These are phyloP conservation scores for Anolis carolinensis DNA, from an alignment of 2,113 vertebrate species.

Conservation along the genomic window DNA sequence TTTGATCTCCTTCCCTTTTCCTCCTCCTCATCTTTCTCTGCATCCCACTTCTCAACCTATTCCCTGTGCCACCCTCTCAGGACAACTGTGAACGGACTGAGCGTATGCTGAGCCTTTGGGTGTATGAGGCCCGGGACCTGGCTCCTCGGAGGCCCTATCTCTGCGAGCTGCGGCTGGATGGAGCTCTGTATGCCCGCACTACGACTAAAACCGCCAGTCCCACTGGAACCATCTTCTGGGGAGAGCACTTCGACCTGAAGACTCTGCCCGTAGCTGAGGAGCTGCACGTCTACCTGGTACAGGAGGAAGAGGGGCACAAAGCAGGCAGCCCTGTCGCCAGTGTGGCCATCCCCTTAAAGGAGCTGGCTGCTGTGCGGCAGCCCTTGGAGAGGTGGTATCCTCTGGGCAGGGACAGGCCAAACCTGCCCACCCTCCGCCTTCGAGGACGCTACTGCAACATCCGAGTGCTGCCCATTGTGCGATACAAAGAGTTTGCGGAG, in stretches of 20 bases:
- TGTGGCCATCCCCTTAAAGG: slow-evolving; percentile 76
- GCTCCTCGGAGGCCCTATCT: slow-evolving; percentile 81
- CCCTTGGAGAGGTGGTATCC: slow-evolving; percentile 86
- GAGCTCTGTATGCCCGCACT: slow-evolving; percentile 86
- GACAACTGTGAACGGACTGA: slow-evolving; percentile 88
- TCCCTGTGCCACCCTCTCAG: slow-evolving; percentile 63
- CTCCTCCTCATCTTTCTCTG: neutral
- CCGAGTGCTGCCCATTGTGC: slow-evolving; percentile 87
- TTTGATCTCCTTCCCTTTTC: too few relatives aligned
- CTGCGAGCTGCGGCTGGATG: slow-evolving; percentile 88
- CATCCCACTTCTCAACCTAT: neutral
- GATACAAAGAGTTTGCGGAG: slow-evolving; percentile 94
- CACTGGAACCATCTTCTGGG: slow-evolving; percentile 70
- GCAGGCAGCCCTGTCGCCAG: slow-evolving; percentile 75
- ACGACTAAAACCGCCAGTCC: slow-evolving; percentile 75
- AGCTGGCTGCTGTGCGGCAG: slow-evolving; percentile 71
- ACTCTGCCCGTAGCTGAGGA: slow-evolving; percentile 83
- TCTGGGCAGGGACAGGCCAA: slow-evolving; percentile 70
- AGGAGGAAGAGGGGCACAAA: slow-evolving; percentile 82
- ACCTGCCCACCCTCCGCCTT: slow-evolving; percentile 79
- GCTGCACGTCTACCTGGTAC: slow-evolving; percentile 82
- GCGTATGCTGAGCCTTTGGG: slow-evolving; percentile 87
- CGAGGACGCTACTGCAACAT: slow-evolving; percentile 85
- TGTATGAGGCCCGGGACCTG: slow-evolving; percentile 90
- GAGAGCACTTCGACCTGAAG: slow-evolving; percentile 89